Base-by-base conservation (phyloP, 2,888 invertebrate genomes). In the Chymomyza amoena region DNA sequence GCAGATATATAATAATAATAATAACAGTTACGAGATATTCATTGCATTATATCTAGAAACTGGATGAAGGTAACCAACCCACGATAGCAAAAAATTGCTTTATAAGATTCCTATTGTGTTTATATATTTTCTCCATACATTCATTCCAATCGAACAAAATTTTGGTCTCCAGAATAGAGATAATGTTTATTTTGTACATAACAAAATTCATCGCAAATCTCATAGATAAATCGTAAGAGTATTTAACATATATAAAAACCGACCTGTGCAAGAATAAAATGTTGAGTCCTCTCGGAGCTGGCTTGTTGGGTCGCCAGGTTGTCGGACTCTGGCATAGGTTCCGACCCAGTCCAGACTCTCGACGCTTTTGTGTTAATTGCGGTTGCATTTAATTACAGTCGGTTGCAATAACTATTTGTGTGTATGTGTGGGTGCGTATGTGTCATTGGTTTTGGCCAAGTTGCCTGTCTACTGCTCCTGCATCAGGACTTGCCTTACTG, bases 321-420 rank as follows among this genome's bases (percentile, higher is more conserved):
- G 16, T 25, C 25, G 57, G 57, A 13, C 10, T 45, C 39, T 45
- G 39, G 39, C 13, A 4, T 45, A 4, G 39, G 13, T 45, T 10
- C 2, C 13, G 39, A 13, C 39, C 39, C 13, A 4, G 39, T 45
- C 39, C 39, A 45, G 39, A 3, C 39, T 57, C 88, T 84, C 79
- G 88, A 79, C 79, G 80, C 83, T 84, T 87, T 84, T 87, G 84
- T 86, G 87, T 87, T 85, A 85, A 85, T 85, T 85, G 85, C 87
- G 88, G 87, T 84, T 80, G 88, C 87, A 88, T 85, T 88, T 87
- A 80, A 88, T 85, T 85, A 84, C 83, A 87, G 83, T 82, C 75
- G 70, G 87, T 75, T 85, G 83, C 83, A 84, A 77, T 83, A 73
- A 68, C 63, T 60, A 45, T 45, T 10, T 45, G 39, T 45, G 70